Evolutionary conservation across 2,113 vertebrate species (phyloP).

Genomic region (Boulengeromyrus knoepffleri): DNA sequence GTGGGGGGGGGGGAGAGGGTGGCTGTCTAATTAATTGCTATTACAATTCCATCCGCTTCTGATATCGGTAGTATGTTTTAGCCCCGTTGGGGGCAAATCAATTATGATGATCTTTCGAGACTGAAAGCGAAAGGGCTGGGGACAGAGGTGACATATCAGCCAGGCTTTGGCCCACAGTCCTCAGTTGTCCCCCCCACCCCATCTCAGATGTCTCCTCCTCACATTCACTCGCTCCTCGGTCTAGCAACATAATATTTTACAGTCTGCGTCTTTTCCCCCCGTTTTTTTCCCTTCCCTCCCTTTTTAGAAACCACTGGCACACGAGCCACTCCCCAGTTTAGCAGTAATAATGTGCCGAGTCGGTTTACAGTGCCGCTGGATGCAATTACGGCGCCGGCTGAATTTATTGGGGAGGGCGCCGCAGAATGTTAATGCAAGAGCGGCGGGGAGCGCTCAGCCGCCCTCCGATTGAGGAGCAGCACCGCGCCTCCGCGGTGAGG

Average conservation of each 20-base stretch:
- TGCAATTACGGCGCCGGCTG: neutral
- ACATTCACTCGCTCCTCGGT: neutral
- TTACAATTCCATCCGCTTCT: neutral
- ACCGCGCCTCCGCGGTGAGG: neutral
- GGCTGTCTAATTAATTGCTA: neutral
- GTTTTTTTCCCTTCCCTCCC: neutral
- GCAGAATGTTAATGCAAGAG: neutral
- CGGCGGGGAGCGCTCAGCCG: neutral
- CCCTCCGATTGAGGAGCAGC: neutral
- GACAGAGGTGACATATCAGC: slow-evolving; percentile 8
- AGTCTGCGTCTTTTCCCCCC: neutral
- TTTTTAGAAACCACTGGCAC: neutral
- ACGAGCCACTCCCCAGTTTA: neutral
- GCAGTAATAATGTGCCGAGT: neutral
- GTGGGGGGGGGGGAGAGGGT: neutral
- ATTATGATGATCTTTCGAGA: slow-evolving; percentile 3
- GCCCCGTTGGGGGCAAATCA: neutral
- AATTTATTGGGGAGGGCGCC: neutral
- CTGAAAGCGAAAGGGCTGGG: neutral
- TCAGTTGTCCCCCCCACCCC: neutral
- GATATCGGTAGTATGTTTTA: neutral
- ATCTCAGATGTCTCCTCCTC: neutral
- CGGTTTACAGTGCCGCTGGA: neutral
- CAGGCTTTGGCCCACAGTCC: neutral
- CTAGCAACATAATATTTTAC: neutral